phyloP scores from a whole-genome alignment of 2,888 invertebrate genomes.

The Oxycera nigricornis region DNA sequence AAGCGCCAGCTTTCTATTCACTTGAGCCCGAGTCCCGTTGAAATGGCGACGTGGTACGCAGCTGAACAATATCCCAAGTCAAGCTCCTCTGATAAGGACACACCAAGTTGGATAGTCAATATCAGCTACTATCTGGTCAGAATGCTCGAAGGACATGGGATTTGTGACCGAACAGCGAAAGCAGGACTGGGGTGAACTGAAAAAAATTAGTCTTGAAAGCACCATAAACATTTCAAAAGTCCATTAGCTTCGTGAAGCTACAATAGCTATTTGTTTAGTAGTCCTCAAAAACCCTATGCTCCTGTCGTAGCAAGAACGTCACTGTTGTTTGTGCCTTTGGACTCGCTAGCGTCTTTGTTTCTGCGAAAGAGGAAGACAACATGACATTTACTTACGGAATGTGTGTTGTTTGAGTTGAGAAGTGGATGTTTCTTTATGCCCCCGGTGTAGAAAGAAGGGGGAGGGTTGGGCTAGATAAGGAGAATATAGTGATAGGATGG shows the following conservation, averaged over 20 bases:
- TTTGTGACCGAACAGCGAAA: not conserved
- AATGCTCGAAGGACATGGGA: not conserved
- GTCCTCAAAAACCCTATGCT: not conserved
- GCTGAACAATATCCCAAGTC: not conserved
- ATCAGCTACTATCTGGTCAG: constrained; percentile 6
- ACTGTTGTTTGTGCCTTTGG: constrained; percentile 1
- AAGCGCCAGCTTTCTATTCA: not conserved
- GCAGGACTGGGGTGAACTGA: constrained; percentile 15
- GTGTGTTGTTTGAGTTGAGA: not conserved
- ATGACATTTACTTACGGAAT: constrained; percentile 22
- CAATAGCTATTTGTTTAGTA: constrained; percentile 35
- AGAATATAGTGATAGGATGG: not conserved
- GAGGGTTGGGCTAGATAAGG: not conserved
- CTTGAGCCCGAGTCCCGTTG: not conserved
- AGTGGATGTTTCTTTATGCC: not conserved
- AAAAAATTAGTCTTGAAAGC: constrained; percentile 47
- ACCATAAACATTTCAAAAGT: constrained; percentile 49
- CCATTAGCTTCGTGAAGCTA: constrained; percentile 44
- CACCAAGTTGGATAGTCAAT: constrained; percentile 28
- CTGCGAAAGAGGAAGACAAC: not conserved
- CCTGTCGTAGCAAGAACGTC: too few species aligned
- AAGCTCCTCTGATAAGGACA: constrained; percentile 6
- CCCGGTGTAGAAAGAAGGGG: not conserved
- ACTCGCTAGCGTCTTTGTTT: constrained; percentile 13
- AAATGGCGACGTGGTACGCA: not conserved